Evolutionary conservation across 2,888 invertebrate genomes (phyloP).

Genomic region (Tupiocoris notatus): DNA sequence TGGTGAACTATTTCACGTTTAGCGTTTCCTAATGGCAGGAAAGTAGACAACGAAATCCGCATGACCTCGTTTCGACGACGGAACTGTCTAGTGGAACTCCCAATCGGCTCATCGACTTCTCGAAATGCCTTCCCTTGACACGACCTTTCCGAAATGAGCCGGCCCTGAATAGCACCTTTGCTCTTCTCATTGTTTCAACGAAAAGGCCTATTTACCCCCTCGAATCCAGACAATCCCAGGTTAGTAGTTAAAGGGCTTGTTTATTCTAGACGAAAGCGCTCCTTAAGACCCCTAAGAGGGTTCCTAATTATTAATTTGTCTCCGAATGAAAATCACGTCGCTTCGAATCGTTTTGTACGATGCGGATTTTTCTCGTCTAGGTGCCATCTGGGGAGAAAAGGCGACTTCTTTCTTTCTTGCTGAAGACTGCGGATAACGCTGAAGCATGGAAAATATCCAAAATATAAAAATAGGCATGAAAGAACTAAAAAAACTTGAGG

Average conservation of each 20-base stretch:
- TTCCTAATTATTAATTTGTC: not conserved
- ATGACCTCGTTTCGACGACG: not conserved
- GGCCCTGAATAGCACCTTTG: slow-evolving; percentile 15
- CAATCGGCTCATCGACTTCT: not conserved
- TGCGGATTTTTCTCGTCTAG: too few species aligned
- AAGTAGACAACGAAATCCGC: too few species aligned
- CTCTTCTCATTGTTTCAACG: slow-evolving; percentile 20
- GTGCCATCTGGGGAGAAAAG: too few species aligned
- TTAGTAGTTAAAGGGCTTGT: not conserved
- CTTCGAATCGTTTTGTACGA: too few species aligned
- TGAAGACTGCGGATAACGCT: too few species aligned
- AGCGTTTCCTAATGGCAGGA: too few species aligned
- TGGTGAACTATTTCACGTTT: too few species aligned
- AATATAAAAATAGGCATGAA: too few species aligned
- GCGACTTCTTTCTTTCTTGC: too few species aligned
- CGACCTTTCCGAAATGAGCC: not conserved
- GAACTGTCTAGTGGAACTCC: not conserved
- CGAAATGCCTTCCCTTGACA: not conserved
- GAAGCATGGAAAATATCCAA: too few species aligned
- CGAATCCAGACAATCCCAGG: not conserved
- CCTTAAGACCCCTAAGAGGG: not conserved
- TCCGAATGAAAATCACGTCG: too few species aligned
- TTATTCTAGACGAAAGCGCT: not conserved
- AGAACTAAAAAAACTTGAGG: too few species aligned
- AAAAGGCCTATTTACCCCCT: not conserved